Percentiles rank a stretch among this genome's conserved stretches.
Evolutionary conservation across 1,140 invertebrate genomes (phyloP).

Genomic region (Tyrophagus putrescentiae): DNA sequence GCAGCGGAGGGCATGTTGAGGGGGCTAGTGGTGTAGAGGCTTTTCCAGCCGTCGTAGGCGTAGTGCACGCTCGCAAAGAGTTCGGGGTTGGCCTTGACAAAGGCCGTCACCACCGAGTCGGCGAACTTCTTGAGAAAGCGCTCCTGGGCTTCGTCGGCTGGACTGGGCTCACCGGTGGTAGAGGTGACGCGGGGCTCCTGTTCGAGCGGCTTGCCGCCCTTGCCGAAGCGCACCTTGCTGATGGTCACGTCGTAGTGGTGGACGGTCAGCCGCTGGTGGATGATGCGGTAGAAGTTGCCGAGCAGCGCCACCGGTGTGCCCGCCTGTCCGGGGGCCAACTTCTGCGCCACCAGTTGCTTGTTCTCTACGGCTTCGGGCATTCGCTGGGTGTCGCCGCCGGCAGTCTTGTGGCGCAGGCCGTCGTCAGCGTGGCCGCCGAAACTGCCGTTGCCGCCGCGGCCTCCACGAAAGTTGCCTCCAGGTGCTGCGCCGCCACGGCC

Average conservation of each 20-base stretch:
- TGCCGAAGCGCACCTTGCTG: not conserved
- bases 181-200: not conserved
- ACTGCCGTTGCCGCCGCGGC: not conserved
- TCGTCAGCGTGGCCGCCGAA: not conserved
- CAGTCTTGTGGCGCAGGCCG: not conserved
- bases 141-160: not conserved
- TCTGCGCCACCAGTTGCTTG: not conserved
- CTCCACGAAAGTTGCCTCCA: not conserved
- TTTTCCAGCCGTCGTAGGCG: not conserved
- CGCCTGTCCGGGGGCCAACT: not conserved
- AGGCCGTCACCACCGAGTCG: not conserved
- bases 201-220: not conserved
- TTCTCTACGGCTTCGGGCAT: not conserved
- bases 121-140: not conserved
- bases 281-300: not conserved
- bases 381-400: not conserved
- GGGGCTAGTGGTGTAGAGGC: not conserved
- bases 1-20: not conserved
- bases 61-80: not conserved
- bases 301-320: not conserved
- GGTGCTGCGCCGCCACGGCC: not conserved
- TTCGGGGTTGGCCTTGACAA: not conserved
- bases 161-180: not conserved
- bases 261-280: not conserved
- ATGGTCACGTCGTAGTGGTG: not conserved